Evolutionary conservation across 2,797 vertebrate species (phyloP).

Genomic region (Ctenochaetus hawaiiensis): DNA sequence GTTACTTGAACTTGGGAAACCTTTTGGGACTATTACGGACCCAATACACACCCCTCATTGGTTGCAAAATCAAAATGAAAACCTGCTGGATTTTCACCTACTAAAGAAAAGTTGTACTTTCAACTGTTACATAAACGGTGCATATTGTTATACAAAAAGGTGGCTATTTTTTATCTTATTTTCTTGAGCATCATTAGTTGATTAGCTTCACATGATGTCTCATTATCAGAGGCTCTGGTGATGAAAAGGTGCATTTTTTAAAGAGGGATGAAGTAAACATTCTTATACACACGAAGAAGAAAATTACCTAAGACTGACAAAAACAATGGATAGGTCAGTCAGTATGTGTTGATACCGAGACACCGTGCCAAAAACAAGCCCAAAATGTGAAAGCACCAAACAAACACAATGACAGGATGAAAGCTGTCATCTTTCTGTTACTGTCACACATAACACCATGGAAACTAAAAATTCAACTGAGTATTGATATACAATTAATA

Average conservation of each 20-base stretch:
- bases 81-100: not conserved
- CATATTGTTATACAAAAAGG: not conserved
- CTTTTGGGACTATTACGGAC: not conserved
- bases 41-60: not conserved
- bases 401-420: not conserved
- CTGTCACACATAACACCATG: slow-evolving; percentile 2
- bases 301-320: not conserved
- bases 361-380: not conserved
- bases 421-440: not conserved
- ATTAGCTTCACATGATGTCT: not conserved
- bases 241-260: not conserved
- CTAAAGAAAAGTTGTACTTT: not conserved
- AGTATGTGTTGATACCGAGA: not conserved
- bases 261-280: slow-evolving; percentile 1
- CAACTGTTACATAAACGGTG: not conserved
- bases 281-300: not conserved
- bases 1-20: not conserved
- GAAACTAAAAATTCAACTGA: not conserved
- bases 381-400: not conserved
- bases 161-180: not conserved
- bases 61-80: not conserved
- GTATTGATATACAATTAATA: not conserved
- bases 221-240: slow-evolving; percentile 2
- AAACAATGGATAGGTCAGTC: not conserved
- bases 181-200: not conserved